phyloP scores from a whole-genome alignment of 2,797 vertebrate species.

The Cheirogaleus major region DNA sequence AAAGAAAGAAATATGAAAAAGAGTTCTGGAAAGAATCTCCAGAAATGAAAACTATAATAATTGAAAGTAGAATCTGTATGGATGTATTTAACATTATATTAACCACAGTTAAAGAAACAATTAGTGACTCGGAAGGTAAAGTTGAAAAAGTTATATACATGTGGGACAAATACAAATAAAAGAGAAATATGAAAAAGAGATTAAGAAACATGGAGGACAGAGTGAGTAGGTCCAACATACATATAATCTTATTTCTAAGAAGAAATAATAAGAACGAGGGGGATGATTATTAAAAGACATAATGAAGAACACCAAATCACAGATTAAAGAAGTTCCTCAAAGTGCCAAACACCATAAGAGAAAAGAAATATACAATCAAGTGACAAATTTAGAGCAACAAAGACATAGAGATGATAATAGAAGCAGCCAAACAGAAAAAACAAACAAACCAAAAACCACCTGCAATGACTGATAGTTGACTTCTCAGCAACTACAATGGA shows the following conservation, averaged over 20 bases:
- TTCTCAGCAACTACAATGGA: neutral
- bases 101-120: neutral
- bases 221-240: neutral
- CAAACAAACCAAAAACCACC: neutral
- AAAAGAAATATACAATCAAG: neutral
- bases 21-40: neutral
- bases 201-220: neutral
- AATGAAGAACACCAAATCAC: neutral
- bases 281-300: neutral
- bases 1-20: neutral
- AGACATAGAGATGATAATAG: neutral
- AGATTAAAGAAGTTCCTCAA: neutral
- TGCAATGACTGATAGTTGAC: neutral
- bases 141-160: neutral
- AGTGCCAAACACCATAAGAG: neutral
- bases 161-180: neutral
- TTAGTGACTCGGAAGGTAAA: conserved; percentile 14
- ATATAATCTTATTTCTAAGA: neutral
- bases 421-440: neutral
- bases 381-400: neutral
- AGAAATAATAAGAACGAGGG: neutral
- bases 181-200: neutral
- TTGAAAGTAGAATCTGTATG: neutral
- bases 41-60: neutral
- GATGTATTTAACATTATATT: neutral